phyloP scores from a whole-genome alignment of 2,113 vertebrate species.

The Albula goreensis region DNA sequence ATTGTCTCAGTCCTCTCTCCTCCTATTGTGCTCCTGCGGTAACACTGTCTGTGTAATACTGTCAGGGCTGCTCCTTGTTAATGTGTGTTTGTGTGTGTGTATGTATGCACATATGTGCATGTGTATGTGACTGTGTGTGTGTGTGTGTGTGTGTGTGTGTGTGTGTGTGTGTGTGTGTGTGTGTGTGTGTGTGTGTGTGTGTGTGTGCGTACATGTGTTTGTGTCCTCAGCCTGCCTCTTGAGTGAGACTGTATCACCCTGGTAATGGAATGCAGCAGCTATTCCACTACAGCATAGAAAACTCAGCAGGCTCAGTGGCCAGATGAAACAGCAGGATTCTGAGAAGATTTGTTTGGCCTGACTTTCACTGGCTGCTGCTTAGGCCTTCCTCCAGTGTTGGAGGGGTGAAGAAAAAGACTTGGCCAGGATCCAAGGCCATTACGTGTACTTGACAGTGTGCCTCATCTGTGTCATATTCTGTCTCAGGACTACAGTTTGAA shows the following conservation, averaged over 20 bases:
- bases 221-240: not conserved
- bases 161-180: constrained; percentile 1
- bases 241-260: not conserved
- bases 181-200: constrained; percentile 1
- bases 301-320: not conserved
- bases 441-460: not conserved
- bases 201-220: not conserved
- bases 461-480: not conserved
- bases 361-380: constrained; percentile 22
- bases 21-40: constrained; percentile 6
- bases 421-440: constrained; percentile 17
- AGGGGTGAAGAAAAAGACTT: constrained; percentile 1
- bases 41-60: constrained; percentile 45
- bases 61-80: constrained; percentile 24
- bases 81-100: constrained; percentile 13
- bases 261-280: not conserved
- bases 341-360: constrained; percentile 40
- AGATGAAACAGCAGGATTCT: no score
- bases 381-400: not conserved
- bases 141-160: not conserved
- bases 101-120: not conserved
- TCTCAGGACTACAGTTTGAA: not conserved
- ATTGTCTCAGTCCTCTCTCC: not conserved
- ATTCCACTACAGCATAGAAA: constrained; percentile 25
- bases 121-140: not conserved